These are phyloP conservation scores for Lepus oiostolus DNA, from an alignment of 2,797 vertebrate species.

Conservation along the genomic window DNA sequence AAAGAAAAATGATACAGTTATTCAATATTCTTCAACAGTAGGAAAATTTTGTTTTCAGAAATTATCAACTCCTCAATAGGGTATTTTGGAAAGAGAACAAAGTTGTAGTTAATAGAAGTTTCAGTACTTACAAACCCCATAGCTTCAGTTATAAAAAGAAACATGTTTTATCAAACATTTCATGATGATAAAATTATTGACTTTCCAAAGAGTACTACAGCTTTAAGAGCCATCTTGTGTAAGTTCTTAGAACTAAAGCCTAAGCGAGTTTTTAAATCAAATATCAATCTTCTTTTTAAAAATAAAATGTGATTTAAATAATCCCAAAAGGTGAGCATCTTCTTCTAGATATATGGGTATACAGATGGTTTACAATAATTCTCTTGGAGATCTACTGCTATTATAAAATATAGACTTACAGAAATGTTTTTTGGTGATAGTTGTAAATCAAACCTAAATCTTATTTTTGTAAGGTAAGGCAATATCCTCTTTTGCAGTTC, in stretches of 20 bases:
- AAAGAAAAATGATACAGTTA: slow-evolving; percentile 70
- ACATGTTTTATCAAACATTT: slow-evolving; percentile 43
- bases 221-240: slow-evolving; percentile 13
- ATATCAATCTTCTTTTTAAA: background rate
- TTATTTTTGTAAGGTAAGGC: slow-evolving; percentile 60
- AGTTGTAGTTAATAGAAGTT: background rate
- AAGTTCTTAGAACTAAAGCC: slow-evolving; percentile 37
- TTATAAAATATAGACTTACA: slow-evolving; percentile 57
- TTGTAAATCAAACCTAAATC: slow-evolving; percentile 70
- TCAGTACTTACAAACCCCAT: background rate
- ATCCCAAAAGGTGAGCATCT: slow-evolving; percentile 5
- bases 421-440: slow-evolving; percentile 56
- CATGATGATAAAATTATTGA: background rate
- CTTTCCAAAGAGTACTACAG: background rate
- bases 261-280: slow-evolving; percentile 22
- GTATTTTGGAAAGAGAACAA: background rate
- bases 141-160: slow-evolving; percentile 43
- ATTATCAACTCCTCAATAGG: background rate
- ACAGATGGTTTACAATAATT: slow-evolving; percentile 35
- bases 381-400: slow-evolving; percentile 43
- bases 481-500: slow-evolving; percentile 36
- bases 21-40: slow-evolving; percentile 74
- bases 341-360: background rate
- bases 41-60: slow-evolving; percentile 56
- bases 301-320: slow-evolving; percentile 33